A percentile compares a stretch with the other conserved stretches of the same genome.
These are phyloP conservation scores for Trachurus trachurus DNA, from an alignment of 2,797 vertebrate species.

Conservation along the genomic window DNA sequence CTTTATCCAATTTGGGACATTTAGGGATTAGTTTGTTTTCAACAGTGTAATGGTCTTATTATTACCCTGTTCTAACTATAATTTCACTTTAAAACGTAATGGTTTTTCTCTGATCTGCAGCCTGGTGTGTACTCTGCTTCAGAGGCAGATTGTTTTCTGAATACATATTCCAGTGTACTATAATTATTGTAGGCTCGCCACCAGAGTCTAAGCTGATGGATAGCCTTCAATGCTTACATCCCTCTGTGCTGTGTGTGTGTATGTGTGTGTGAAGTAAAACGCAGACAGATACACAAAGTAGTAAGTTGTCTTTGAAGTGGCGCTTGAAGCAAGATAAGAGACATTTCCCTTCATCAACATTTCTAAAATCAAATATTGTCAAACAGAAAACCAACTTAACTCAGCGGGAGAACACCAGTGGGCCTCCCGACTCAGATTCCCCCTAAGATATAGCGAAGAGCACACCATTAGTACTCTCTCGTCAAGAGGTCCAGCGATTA, in stretches of 20 bases:
- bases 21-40: neutral
- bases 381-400: constrained; percentile 8
- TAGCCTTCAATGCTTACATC: neutral
- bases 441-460: neutral
- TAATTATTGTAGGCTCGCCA: neutral
- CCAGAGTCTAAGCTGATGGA: neutral
- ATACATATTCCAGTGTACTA: neutral
- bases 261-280: neutral
- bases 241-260: neutral
- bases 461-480: constrained; percentile 2
- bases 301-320: constrained; percentile 7
- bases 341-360: constrained; percentile 15
- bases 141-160: too few relatives aligned
- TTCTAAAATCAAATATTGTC: constrained; percentile 18
- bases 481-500: constrained; percentile 31
- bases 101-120: neutral
- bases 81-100: neutral
- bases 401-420: constrained; percentile 6
- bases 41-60: neutral
- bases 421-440: constrained; percentile 14
- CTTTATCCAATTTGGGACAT: too few relatives aligned
- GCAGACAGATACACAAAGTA: constrained; percentile 2
- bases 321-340: constrained; percentile 27
- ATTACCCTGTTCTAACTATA: too few relatives aligned
- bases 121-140: too few relatives aligned